Percentiles rank a stretch among this genome's conserved stretches.
These are phyloP conservation scores for Teleiodes luculella DNA, from an alignment of 2,888 invertebrate species.

Conservation along the genomic window DNA sequence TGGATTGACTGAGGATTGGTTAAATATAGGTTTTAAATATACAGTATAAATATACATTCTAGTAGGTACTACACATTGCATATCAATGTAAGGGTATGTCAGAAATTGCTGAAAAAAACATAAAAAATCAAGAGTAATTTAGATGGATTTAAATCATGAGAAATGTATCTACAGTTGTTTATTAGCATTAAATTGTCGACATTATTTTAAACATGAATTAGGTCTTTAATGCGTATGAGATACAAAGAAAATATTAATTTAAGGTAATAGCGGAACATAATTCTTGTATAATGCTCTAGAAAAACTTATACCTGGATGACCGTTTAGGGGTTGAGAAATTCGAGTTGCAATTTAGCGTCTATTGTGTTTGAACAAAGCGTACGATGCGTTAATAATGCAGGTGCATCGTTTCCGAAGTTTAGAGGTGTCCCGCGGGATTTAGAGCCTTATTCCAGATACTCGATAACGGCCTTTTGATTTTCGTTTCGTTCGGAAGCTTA, in stretches of 20 bases:
- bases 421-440: slow-evolving; percentile 1
- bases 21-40: no score
- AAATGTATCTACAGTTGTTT: slow-evolving; percentile 4
- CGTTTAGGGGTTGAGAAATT: slow-evolving; percentile 62
- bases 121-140: no score
- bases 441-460: not conserved
- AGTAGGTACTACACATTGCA: no score
- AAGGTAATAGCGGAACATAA: slow-evolving; percentile 31
- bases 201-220: slow-evolving; percentile 3
- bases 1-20: no score
- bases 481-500: no score
- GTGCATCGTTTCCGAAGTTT: slow-evolving; percentile 66
- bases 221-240: slow-evolving; percentile 15
- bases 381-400: slow-evolving; percentile 72
- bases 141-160: not conserved
- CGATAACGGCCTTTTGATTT: not conserved
- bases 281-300: slow-evolving; percentile 36
- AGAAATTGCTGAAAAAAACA: no score
- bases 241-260: slow-evolving; percentile 20
- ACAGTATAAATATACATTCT: no score
- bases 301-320: slow-evolving; percentile 56
- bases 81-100: no score
- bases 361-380: slow-evolving; percentile 73
- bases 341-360: slow-evolving; percentile 71
- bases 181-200: slow-evolving; percentile 2